Evolutionary conservation across 2,797 vertebrate species (phyloP).

Genomic region (Pseudomugil tenellus): DNA sequence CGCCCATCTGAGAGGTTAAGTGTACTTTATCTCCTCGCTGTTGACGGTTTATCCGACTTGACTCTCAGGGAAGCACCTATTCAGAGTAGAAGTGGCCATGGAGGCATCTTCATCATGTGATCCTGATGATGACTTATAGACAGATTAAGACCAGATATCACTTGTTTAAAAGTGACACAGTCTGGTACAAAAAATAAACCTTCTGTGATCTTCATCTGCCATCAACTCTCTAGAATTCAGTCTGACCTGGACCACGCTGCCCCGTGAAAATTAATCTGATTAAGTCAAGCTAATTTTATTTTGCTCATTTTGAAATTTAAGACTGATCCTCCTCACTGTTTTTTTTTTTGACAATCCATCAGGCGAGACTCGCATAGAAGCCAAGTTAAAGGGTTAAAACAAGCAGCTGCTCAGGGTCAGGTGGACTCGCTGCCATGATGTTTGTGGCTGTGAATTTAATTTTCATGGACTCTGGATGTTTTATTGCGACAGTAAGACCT

Average conservation of each 20-base stretch:
- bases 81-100: conserved; percentile 14
- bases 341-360: no score
- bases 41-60: conserved; percentile 61
- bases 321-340: background rate
- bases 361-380: no score
- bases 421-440: background rate
- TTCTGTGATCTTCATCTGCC: conserved; percentile 19
- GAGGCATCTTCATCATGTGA: conserved; percentile 16
- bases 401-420: conserved; percentile 10
- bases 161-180: conserved; percentile 2
- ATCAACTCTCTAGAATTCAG: conserved; percentile 13
- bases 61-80: conserved; percentile 77
- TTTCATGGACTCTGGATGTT: background rate
- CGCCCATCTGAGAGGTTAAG: conserved; percentile 45
- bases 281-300: background rate
- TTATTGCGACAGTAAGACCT: background rate
- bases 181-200: background rate
- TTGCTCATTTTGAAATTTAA: background rate
- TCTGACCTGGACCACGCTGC: conserved; percentile 51
- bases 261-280: conserved; percentile 12
- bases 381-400: no score
- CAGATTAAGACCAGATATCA: background rate
- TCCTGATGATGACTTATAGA: conserved; percentile 4
- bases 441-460: background rate
- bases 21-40: conserved; percentile 52